Base-by-base conservation (phyloP, 2,888 invertebrate genomes). In the Philopedon plagiatum region DNA sequence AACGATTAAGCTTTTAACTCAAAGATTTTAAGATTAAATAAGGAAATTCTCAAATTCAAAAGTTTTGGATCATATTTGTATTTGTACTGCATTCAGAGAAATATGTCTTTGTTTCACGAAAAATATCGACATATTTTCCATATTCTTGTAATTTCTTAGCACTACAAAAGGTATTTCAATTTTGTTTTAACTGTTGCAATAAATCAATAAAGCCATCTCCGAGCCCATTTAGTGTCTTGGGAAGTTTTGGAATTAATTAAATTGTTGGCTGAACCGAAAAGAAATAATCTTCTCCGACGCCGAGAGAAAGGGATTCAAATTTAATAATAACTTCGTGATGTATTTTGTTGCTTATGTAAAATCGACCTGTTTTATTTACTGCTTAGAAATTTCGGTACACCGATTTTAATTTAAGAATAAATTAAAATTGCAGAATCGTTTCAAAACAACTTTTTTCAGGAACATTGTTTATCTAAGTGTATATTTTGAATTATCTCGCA, bases 231-330 rank as follows among this genome's bases (percentile, higher is more conserved):
- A 66, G 58, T 66, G 66, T 66, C 57, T 66, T 66, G 61, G 66
- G 58, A 66, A 66, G 66, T 66, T 68, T 68, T 68, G 46, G 51
- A 68, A 68, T 68, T 68, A 68, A 68, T 68, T 61, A 61, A 68
- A 68, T 68, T 68, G 61, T 61, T 68, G 68, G 61, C 66, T 66
- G 66, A 66, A 68, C 68, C 68, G 68, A 68, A 68, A 68, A 68
- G 68, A 68, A 68, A 68, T 68, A 68, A 68, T 68, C 61, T 68
- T 58, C 66, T 32, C 21, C 64, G 64, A 51, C 54, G 64, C 54
- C 23, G 39, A 34, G 54, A 54, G 54, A 64, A 64, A 64, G 64
- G 64, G 64, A 64, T 64, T 49, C 49, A 63, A 49, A 49, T 63
- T 63, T 63, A 49, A 63, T 49, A 49, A 63, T 49, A 63, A 54